These are phyloP conservation scores for Coenobita brevimanus DNA, from an alignment of 1,140 invertebrate species.

Conservation along the genomic window DNA sequence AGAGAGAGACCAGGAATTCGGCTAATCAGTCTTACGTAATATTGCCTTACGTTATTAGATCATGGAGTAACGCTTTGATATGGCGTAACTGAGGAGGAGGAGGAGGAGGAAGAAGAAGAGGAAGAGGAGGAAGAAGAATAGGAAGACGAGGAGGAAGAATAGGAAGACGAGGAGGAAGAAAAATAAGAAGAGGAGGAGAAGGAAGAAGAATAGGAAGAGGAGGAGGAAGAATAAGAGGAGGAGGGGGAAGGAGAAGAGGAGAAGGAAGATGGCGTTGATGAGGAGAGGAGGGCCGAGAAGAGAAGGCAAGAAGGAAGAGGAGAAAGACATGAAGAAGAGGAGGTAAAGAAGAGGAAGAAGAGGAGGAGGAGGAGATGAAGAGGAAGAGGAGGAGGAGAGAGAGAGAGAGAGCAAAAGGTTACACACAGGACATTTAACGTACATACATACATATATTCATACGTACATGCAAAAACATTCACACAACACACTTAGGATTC, in stretches of 20 bases:
- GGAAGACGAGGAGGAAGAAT: no score
- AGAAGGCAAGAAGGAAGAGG: background rate
- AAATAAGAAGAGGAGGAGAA: background rate
- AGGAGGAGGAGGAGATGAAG: constrained; percentile 10
- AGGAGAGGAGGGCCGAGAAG: background rate
- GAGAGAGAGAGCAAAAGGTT: constrained; percentile 32
- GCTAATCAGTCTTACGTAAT: no score
- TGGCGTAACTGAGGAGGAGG: background rate
- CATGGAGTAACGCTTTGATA: no score
- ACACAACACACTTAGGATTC: no score
- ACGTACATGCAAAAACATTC: no score
- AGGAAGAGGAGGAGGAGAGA: constrained; percentile 4
- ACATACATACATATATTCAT: no score
- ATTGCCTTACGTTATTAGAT: no score
- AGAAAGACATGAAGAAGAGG: background rate
- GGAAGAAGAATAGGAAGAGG: no score
- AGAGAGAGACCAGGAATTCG: background rate
- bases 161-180: no score
- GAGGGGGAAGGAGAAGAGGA: background rate
- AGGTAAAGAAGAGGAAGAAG: background rate
- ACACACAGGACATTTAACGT: no score
- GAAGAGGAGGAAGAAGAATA: background rate
- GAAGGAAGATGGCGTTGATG: background rate
- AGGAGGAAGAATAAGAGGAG: no score
- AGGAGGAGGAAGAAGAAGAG: background rate